Evolutionary conservation across 2,797 vertebrate genomes (phyloP), one percentile per base, ranked within the genome.

Genomic region (Paedocypris micromegethes): DNA sequence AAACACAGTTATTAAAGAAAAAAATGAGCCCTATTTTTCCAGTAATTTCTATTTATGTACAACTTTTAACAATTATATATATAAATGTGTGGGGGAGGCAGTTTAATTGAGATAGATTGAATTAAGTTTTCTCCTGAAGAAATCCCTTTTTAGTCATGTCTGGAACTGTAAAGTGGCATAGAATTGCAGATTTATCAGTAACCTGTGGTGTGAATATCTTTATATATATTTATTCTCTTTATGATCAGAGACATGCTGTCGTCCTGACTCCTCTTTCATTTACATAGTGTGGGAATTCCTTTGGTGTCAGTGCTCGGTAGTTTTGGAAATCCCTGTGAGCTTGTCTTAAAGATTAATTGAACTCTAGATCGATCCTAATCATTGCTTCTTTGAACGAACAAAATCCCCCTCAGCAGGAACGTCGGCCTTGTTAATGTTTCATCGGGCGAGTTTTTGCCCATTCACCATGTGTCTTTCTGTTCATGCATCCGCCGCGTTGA

Each of bases 361-460:
- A 82, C 65, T 59, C 72, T 68, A 57, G 77, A 84, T 86, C 78
- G 80, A 80, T 75, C 70, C 76, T 61, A 70, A 77, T 85, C 83
- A 79, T 78, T 58, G 75, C 51, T 57, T 72, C 74, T 78, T 78
- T 77, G 68, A 72, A 65, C 53, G 65, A 75, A 67, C 78, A 75
- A 68, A 79, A 73, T 64, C 72, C 75, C 74, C 75, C 74, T 56
- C 74, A 6, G 66, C 71, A 72, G 66, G 80, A 85, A 80, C 69
- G 82, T 81, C 83, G 81, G 82, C 76, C 78, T 65, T 82, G 85
- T 87, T 86, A 88, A 90, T 86, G 84, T 88, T 88, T 88, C 77
- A 90, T 86, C 82, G 77, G 72, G 79, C 76, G 79, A 71, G 64
- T 81, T 84, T 80, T 77, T 81, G 80, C 65, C 77, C 73, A 81